Base-by-base conservation (phyloP, 1,140 invertebrate genomes). In the Chironomus tepperi region DNA sequence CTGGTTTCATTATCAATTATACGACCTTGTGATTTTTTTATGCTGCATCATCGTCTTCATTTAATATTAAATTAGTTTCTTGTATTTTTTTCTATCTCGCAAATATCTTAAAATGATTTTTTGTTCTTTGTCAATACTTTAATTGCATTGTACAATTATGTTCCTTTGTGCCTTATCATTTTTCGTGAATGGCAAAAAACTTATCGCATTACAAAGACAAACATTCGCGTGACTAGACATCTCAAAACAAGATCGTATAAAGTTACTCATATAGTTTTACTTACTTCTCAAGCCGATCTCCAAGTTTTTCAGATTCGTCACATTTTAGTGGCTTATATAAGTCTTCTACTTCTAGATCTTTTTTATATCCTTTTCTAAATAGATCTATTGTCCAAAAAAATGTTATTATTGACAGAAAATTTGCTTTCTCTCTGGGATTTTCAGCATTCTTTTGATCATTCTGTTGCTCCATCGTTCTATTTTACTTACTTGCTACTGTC, bases 321-420 rank as follows among this genome's bases (percentile, higher is more conserved):
- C 78, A 80, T 75, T 82, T 83, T 10, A 88, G 77, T 18, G 86
- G 83, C 76, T 84, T 83, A 77, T 86, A 89, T 0, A 89, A 77
- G 79, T 89, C 88, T 3, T 84, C 81, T 2, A 84, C 77, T 43
- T 84, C 84, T 19, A 89, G 77, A 19, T 83, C 78, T 77, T 88
- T 87, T 0, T 78, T 84, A 76, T 85, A 84, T 8, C 87, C 88
- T 76, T 81, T 86, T 75, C 81, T 83, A 78, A 89, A 87, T 75
- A 88, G 79, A 3, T 80, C 82, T 72, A 85, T 76, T 0, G 87
- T 85, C 84, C 87, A 89, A 76, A 85, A 87, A 75, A 76, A 85
- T 77, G 75, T 73, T 19, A 78, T 16, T 15, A 73, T 57, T 6
- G 78, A 79, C 0, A 79, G 7, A 0, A 74, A 72, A 73, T 77